Base-by-base conservation (phyloP, 2,888 invertebrate species). In the Ferrisia virgata region DNA sequence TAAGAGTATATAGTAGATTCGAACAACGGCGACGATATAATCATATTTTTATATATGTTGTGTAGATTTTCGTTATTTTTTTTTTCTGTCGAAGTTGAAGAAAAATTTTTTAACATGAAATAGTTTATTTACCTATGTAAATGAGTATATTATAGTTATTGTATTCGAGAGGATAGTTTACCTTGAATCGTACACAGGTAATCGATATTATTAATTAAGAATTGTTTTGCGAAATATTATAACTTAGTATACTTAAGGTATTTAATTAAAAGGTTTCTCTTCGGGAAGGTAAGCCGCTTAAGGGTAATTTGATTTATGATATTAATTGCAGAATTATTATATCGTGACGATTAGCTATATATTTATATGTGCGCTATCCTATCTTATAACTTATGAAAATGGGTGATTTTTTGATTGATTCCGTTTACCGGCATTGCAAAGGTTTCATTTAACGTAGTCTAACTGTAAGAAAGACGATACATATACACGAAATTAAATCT, bases 191-290 rank as follows among this genome's bases (percentile, higher is more conserved):
- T 47, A 18, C 3, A 3, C 4, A 18, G 2, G n/a, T 76, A 36
- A 76, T 76, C 72, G 72, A 76, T 76, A 76, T 76, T 76, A 36
- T 76, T 18, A 76, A 76, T 76, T 76, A 76, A 76, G 72, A 76
- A 76, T 76, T 28, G 72, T 36, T 76, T 76, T 76, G 36, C 72
- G 72, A 76, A 76, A 76, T 76, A 76, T 76, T 36, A 33, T 22
- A 76, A 8, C 18, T 15, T 28, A 33, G 64, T 76, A 76, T 36
- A 76, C 72, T 76, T 76, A 18, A 36, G 18, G 72, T 36, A 76
- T 76, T 76, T 36, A 76, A 76, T 76, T 36, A 76, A 76, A 76
- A 76, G 72, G 72, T 76, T 76, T 76, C 72, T 76, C 36, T 36
- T 76, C 22, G 72, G 36, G 3, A 76, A 76, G 33, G 36, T 76